Conservation (phyloP, 2,797 vertebrate genomes). For the Trematomus bernacchii region DNA sequence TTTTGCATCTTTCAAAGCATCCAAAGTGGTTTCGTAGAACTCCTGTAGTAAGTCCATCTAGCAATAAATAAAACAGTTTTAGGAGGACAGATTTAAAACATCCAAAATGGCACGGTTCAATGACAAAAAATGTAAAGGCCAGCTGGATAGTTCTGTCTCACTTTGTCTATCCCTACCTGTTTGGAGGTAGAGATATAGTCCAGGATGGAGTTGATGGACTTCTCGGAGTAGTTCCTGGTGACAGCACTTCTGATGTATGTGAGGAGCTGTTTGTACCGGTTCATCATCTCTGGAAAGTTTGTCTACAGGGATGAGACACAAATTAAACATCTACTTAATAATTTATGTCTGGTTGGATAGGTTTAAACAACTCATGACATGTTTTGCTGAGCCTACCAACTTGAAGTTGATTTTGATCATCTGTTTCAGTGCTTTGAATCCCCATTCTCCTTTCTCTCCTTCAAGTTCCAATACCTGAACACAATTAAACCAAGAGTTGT, state of each 20-base stretch:
- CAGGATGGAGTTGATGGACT: constrained; percentile 99
- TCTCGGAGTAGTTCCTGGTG: constrained; percentile 99
- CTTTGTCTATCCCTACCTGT: constrained; percentile 87
- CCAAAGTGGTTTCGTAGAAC: constrained; percentile 99
- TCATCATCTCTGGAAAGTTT: constrained; percentile 99
- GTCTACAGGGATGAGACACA: constrained; percentile 83
- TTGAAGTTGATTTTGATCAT: constrained; percentile 99
- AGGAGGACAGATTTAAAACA: constrained; percentile 7
- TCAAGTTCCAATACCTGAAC: constrained; percentile 96
- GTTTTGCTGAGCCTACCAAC: constrained; percentile 86
- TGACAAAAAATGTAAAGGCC: not conserved
- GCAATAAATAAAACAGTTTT: constrained; percentile 35
- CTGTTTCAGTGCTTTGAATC: constrained; percentile 99
- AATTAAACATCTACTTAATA: not conserved
- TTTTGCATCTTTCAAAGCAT: constrained; percentile 98
- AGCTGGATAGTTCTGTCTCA: not conserved
- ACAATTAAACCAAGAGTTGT: not conserved
- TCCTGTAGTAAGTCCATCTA: constrained; percentile 99
- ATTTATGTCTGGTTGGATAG: not conserved
- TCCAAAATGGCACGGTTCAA: not conserved
- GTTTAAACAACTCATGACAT: not conserved
- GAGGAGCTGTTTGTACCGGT: constrained; percentile 98
- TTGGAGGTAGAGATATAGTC: constrained; percentile 99
- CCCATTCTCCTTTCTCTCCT: constrained; percentile 99
- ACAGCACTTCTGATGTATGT: constrained; percentile 99